Percentiles rank a stretch among this genome's conserved stretches.
Conservation (phyloP, 2,113 vertebrate species). For the Tupaia tana region DNA sequence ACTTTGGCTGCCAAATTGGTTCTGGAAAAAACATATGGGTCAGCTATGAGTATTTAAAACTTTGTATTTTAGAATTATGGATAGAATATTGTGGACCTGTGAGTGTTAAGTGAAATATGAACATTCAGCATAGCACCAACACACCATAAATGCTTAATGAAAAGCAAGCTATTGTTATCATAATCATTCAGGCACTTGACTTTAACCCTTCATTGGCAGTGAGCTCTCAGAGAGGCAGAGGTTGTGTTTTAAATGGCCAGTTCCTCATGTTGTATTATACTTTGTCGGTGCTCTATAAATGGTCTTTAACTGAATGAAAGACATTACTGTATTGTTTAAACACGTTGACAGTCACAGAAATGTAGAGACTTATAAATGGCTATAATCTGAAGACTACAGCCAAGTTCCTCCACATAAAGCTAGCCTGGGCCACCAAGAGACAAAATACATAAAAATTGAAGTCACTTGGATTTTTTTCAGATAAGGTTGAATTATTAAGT, state of each 20-base stretch:
- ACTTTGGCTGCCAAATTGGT: background rate
- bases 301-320: background rate
- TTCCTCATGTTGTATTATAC: background rate
- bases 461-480: background rate
- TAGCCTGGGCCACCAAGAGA: background rate
- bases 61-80: conserved; percentile 24
- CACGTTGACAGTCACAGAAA: conserved; percentile 37
- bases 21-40: conserved; percentile 13
- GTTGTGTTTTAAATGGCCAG: background rate
- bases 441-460: conserved; percentile 25
- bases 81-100: background rate
- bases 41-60: conserved; percentile 17
- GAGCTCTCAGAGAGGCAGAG: background rate
- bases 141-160: conserved; percentile 8
- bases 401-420: conserved; percentile 30
- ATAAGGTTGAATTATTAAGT: background rate
- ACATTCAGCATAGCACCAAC: background rate
- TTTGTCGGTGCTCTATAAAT: conserved; percentile 26
- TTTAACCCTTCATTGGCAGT: background rate
- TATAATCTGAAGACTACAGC: background rate
- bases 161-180: background rate
- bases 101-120: background rate
- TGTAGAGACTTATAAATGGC: background rate
- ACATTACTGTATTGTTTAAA: background rate
- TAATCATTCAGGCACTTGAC: background rate